A percentile compares a stretch with the other conserved stretches of the same genome.
These are phyloP conservation scores for Orchestes rusci DNA, from an alignment of 2,888 invertebrate species.

Conservation along the genomic window DNA sequence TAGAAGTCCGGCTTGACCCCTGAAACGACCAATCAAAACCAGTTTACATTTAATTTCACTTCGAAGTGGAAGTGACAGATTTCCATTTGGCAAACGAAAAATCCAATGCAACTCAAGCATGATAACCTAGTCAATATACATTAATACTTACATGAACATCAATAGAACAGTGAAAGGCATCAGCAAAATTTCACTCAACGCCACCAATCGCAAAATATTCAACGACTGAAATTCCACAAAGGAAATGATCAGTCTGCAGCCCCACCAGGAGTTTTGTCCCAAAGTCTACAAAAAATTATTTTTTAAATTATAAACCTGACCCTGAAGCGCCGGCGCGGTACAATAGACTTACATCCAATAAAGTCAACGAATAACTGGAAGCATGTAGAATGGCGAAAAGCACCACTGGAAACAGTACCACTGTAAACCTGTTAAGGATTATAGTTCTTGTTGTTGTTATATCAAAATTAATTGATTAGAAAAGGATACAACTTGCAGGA, in stretches of 20 bases:
- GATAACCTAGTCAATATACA: slow-evolving; percentile 1
- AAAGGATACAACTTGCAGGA: slow-evolving; percentile 86
- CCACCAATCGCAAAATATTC: slow-evolving; percentile 83
- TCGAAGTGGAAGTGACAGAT: too few species aligned
- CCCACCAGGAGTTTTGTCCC: slow-evolving; percentile 90
- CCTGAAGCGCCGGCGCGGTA: too few species aligned
- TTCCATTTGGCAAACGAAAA: too few species aligned
- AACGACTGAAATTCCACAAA: slow-evolving; percentile 86
- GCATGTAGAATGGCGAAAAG: slow-evolving; percentile 90
- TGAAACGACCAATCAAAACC: slow-evolving; percentile 46
- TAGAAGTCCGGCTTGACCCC: slow-evolving; percentile 83
- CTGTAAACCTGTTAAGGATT: slow-evolving; percentile 44
- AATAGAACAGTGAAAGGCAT: slow-evolving; percentile 77
- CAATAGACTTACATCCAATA: slow-evolving; percentile 79
- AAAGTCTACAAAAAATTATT: slow-evolving; percentile 57
- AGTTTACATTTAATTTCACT: too few species aligned
- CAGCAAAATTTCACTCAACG: slow-evolving; percentile 88
- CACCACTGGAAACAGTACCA: slow-evolving; percentile 84
- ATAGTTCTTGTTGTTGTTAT: not conserved
- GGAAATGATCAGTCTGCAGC: slow-evolving; percentile 75
- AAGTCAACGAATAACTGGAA: slow-evolving; percentile 80
- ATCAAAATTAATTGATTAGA: not conserved
- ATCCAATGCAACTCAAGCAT: too few species aligned
- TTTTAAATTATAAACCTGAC: not conserved
- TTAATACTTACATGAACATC: slow-evolving; percentile 74